Conservation (phyloP, 2,797 vertebrate genomes). For the Holocentrus rufus region DNA sequence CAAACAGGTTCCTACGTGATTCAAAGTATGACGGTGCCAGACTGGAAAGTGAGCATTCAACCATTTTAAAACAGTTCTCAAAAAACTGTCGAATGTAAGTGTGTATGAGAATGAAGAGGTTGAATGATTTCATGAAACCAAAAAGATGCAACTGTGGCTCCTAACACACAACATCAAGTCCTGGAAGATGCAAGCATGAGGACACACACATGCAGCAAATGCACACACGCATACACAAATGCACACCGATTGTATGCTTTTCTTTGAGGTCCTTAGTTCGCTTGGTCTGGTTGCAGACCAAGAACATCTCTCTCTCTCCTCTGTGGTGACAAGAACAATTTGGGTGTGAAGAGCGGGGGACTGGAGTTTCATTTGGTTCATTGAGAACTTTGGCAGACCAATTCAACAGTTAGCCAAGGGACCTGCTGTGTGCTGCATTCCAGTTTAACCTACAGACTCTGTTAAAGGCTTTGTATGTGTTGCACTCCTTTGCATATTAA, state of each 20-base stretch:
- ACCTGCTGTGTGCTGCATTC: slow-evolving; percentile 35
- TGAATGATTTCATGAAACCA: no score
- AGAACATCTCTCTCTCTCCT: slow-evolving; percentile 63
- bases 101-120: neutral
- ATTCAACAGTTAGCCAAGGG: slow-evolving; percentile 27
- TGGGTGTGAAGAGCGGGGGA: slow-evolving; percentile 56
- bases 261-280: slow-evolving; percentile 36
- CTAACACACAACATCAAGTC: slow-evolving; percentile 24
- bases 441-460: slow-evolving; percentile 18
- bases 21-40: neutral
- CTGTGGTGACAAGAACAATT: slow-evolving; percentile 60
- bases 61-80: slow-evolving; percentile 6
- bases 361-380: slow-evolving; percentile 53
- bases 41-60: neutral
- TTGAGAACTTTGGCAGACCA: slow-evolving; percentile 57
- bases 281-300: slow-evolving; percentile 58
- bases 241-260: slow-evolving; percentile 26
- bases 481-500: no score
- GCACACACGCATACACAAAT: slow-evolving; percentile 17
- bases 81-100: neutral
- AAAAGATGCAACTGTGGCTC: slow-evolving; percentile 9
- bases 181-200: neutral
- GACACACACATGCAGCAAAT: neutral
- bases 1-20: neutral
- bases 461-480: slow-evolving; percentile 1